A percentile compares a stretch with the other conserved stretches of the same genome.
phyloP scores from a whole-genome alignment of 2,888 invertebrate species.

The Agrotis exclamationis region DNA sequence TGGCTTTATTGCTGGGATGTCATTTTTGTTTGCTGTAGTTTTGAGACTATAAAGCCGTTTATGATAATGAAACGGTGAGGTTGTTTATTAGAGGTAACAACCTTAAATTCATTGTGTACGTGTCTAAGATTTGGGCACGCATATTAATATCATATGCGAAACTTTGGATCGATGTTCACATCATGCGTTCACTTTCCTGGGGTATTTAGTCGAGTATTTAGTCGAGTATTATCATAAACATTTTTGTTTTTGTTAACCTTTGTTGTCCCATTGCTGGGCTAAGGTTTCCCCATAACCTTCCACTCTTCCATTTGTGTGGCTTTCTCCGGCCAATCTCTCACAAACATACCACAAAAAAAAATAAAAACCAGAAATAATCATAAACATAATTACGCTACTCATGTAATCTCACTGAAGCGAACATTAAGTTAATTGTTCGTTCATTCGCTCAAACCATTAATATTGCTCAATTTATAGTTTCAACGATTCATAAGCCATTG shows the following conservation, averaged over 20 bases:
- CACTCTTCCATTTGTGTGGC: no score
- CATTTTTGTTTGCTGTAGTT: conserved; percentile 44
- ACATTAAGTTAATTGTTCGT: conserved; percentile 23
- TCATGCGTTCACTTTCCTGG: no score
- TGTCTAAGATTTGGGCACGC: no score
- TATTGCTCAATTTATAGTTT: conserved; percentile 28
- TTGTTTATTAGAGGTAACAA: conserved; percentile 12
- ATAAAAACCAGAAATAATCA: background rate
- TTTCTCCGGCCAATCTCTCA: no score
- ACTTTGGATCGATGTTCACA: no score
- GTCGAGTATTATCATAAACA: no score
- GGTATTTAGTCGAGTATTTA: no score
- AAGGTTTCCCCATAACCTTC: no score
- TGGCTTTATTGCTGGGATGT: conserved; percentile 40
- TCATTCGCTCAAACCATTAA: conserved; percentile 11
- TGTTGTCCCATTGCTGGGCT: no score
- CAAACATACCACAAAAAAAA: no score
- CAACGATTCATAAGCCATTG: conserved; percentile 22
- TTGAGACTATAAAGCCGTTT: conserved; percentile 22
- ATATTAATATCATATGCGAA: no score
- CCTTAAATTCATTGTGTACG: background rate
- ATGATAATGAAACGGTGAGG: conserved; percentile 14
- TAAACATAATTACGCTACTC: conserved; percentile 1
- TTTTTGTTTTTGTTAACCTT: no score
- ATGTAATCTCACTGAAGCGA: conserved; percentile 10